phyloP scores from a whole-genome alignment of 1,140 invertebrate genomes.

The Ruditapes philippinarum region DNA sequence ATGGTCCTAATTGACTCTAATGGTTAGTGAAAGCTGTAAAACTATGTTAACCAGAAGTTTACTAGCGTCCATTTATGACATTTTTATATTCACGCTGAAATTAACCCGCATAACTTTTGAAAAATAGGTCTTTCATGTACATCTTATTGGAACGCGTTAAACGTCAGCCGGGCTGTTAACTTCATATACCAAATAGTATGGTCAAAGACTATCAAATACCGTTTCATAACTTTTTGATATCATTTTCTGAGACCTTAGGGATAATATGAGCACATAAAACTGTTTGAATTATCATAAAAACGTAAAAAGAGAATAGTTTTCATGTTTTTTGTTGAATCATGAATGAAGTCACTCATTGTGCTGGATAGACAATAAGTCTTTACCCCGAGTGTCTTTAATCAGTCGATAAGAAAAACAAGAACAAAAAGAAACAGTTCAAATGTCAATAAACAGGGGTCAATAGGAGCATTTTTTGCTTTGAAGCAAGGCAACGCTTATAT shows the following conservation, averaged over 20 bases:
- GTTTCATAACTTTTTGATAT: background rate
- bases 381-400: no score
- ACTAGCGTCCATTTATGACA: background rate
- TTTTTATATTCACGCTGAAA: background rate
- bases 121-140: slow-evolving; percentile 15
- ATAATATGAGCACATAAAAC: background rate
- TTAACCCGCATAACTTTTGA: slow-evolving; percentile 2
- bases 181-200: background rate
- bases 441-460: no score
- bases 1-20: background rate
- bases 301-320: background rate
- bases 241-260: background rate
- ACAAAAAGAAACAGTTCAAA: no score
- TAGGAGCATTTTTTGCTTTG: no score
- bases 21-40: background rate
- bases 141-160: background rate
- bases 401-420: no score
- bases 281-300: background rate
- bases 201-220: background rate
- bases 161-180: background rate
- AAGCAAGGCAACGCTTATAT: no score
- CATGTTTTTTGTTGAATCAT: background rate
- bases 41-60: background rate
- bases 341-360: background rate
- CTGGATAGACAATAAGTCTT: no score